Evolutionary conservation across 2,113 vertebrate species (phyloP).

Genomic region (Microcebus lehilahytsara): DNA sequence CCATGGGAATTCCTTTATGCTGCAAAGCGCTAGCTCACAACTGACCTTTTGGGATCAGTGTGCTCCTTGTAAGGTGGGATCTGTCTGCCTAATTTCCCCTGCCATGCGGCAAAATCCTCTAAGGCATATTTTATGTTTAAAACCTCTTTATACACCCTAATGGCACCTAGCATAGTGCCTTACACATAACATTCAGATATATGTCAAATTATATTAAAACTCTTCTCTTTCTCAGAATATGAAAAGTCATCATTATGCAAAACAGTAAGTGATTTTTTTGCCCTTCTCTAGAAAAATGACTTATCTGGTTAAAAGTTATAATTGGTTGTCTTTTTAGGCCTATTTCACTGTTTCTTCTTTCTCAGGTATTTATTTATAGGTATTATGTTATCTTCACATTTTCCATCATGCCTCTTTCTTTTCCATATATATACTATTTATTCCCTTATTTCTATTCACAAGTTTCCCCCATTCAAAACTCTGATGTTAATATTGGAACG

Average conservation of each 20-base stretch:
- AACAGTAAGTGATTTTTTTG: not conserved
- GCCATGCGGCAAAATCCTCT: not conserved
- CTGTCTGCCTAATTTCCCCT: not conserved
- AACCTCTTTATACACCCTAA: not conserved
- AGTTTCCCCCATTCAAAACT: not conserved
- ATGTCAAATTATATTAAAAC: not conserved
- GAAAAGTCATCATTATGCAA: not conserved
- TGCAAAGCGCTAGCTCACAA: not conserved
- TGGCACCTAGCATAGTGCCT: not conserved
- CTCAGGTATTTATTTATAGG: slow-evolving; percentile 18
- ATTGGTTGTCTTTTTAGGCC: not conserved
- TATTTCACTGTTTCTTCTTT: not conserved
- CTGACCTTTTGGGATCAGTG: not conserved
- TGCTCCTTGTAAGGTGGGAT: not conserved
- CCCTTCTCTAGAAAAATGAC: slow-evolving; percentile 37
- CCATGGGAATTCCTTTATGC: not conserved
- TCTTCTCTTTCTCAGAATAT: not conserved
- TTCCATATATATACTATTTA: not conserved
- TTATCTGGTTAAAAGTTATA: slow-evolving; percentile 30
- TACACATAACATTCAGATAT: not conserved
- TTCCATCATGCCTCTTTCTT: not conserved
- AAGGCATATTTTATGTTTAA: not conserved
- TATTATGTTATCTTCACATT: not conserved
- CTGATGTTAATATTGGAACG: not conserved
- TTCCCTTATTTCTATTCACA: slow-evolving; percentile 42